These are phyloP conservation scores for Otolemur garnettii DNA, from an alignment of 2,113 vertebrate species.

Conservation along the genomic window DNA sequence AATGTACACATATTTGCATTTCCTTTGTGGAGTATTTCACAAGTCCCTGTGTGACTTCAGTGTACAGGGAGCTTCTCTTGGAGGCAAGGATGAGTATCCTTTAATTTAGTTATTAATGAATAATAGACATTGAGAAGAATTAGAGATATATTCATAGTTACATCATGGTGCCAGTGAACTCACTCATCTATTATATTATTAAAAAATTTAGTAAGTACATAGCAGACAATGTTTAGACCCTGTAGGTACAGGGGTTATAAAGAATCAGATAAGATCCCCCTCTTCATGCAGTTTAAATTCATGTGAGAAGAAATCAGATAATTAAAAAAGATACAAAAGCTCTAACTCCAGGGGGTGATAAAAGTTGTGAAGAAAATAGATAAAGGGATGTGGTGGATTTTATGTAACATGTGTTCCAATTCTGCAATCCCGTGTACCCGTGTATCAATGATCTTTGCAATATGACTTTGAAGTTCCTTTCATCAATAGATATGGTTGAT, in stretches of 20 bases:
- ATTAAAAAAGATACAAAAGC: not conserved
- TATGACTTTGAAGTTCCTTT: not conserved
- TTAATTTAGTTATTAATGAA: not conserved
- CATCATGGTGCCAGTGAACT: not conserved
- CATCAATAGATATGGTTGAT: not conserved
- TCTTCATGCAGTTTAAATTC: not conserved
- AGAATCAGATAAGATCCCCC: not conserved
- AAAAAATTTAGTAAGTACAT: not conserved
- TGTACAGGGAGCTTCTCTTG: not conserved
- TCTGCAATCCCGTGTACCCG: not conserved
- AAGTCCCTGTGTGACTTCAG: not conserved
- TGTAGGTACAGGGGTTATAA: not conserved
- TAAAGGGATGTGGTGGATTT: not conserved
- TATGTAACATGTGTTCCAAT: not conserved
- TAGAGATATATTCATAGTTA: not conserved
- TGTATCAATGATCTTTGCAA: not conserved
- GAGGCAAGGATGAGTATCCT: fast-evolving
- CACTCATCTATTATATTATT: not conserved
- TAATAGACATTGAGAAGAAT: not conserved
- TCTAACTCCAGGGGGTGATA: not conserved
- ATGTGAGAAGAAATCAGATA: not conserved
- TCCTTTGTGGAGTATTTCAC: not conserved
- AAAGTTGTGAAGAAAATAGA: not conserved
- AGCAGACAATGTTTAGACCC: not conserved
- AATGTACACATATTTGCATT: not conserved